These are phyloP conservation scores for Melipona bicolor DNA, from an alignment of 2,888 invertebrate genomes.

Conservation along the genomic window DNA sequence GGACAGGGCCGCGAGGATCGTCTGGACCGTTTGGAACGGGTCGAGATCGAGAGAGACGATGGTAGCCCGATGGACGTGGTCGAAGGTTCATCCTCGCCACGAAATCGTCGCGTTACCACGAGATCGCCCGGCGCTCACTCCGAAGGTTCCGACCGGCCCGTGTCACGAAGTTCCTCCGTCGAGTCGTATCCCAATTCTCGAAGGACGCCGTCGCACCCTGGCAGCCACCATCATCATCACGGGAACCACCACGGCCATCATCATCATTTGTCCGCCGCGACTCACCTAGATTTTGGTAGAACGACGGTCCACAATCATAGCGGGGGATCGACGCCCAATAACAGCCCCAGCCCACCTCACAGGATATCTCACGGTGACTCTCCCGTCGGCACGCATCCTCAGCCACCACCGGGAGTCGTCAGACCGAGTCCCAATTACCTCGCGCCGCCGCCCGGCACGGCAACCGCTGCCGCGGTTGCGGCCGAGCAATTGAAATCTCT, in stretches of 20 bases:
- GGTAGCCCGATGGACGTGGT: slow-evolving; percentile 79
- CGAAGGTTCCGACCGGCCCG: slow-evolving; percentile 84
- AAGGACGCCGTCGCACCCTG: slow-evolving; percentile 75
- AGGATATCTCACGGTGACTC: slow-evolving; percentile 79
- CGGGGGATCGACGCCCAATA: slow-evolving; percentile 82
- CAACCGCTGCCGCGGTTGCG: slow-evolving; percentile 84
- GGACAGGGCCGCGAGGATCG: slow-evolving; percentile 84
- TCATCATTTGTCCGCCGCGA: slow-evolving; percentile 69
- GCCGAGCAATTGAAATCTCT: slow-evolving; percentile 83
- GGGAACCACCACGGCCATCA: slow-evolving; percentile 73
- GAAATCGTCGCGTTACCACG: slow-evolving; percentile 71
- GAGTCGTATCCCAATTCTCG: slow-evolving; percentile 81
- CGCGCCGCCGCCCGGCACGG: slow-evolving; percentile 81
- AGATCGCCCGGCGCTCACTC: slow-evolving; percentile 85
- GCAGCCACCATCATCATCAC: slow-evolving; percentile 73
- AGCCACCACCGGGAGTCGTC: slow-evolving; percentile 85
- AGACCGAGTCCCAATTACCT: slow-evolving; percentile 86
- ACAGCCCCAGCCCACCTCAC: slow-evolving; percentile 82
- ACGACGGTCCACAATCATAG: slow-evolving; percentile 81
- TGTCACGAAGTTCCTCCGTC: slow-evolving; percentile 81
- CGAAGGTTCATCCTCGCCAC: slow-evolving; percentile 80
- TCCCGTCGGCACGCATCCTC: slow-evolving; percentile 85
- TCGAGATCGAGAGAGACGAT: slow-evolving; percentile 78
- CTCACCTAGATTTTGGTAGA: slow-evolving; percentile 75
- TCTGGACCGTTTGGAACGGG: slow-evolving; percentile 76